phyloP scores from a whole-genome alignment of 2,888 invertebrate genomes.

The Muscina levida region DNA sequence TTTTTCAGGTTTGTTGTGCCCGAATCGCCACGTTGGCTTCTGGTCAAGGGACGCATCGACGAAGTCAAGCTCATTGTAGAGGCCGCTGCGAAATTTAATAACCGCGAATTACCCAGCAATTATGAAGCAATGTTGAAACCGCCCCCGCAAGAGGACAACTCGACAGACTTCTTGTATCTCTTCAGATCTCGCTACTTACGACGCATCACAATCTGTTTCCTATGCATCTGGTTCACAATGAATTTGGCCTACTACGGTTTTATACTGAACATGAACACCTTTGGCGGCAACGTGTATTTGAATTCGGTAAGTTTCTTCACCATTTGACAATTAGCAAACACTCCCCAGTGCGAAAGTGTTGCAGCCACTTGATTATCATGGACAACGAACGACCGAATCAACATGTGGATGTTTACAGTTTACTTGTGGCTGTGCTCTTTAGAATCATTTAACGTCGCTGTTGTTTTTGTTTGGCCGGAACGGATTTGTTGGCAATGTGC shows the following conservation, averaged over 20 bases:
- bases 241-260: constrained; percentile 81
- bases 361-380: too few species aligned
- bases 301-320: constrained; percentile 83
- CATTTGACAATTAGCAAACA: constrained; percentile 17
- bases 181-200: constrained; percentile 84
- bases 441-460: not conserved
- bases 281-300: constrained; percentile 87
- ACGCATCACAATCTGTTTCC: constrained; percentile 86
- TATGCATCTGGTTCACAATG: constrained; percentile 88
- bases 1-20: constrained; percentile 85
- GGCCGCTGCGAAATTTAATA: constrained; percentile 85
- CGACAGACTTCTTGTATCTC: constrained; percentile 83
- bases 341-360: not conserved
- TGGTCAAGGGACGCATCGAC: constrained; percentile 86
- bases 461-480: constrained; percentile 13
- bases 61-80: constrained; percentile 85
- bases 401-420: constrained; percentile 50
- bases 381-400: constrained; percentile 10
- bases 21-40: constrained; percentile 90
- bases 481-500: constrained; percentile 55
- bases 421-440: not conserved
- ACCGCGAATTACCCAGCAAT: constrained; percentile 84
- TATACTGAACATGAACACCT: constrained; percentile 87
- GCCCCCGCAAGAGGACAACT: constrained; percentile 80
- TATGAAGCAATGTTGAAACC: constrained; percentile 85